Conservation (phyloP, 2,113 vertebrate species). For the Paradoxurus hermaphroditus region DNA sequence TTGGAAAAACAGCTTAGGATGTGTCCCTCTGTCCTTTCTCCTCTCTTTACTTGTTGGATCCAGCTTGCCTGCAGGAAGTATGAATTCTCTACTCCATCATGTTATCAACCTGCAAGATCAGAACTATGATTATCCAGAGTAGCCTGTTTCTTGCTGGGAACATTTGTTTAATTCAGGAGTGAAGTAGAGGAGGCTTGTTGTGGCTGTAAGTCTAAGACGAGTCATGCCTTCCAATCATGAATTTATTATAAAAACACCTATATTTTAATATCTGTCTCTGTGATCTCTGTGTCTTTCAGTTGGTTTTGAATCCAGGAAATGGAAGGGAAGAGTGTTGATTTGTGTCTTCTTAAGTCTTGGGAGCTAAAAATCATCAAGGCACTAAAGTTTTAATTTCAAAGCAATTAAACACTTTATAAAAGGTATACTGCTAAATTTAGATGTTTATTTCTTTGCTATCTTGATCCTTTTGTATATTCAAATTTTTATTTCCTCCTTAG, state of each 20-base stretch:
- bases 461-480: background rate
- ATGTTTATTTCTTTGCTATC: background rate
- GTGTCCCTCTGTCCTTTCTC: background rate
- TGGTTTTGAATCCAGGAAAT: background rate
- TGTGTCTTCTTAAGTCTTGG: slow-evolving; percentile 13
- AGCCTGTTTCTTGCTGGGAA: background rate
- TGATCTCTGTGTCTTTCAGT: background rate
- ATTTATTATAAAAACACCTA: background rate
- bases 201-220: background rate
- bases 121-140: background rate
- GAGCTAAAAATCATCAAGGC: background rate
- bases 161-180: background rate
- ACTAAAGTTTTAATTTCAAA: background rate
- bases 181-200: background rate
- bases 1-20: background rate
- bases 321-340: background rate
- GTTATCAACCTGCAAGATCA: background rate
- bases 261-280: background rate
- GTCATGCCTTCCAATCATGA: background rate
- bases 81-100: background rate
- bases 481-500: background rate
- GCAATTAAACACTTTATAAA: background rate
- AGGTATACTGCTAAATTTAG: background rate
- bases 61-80: background rate
- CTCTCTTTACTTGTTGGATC: background rate